Evolutionary conservation across 1,140 invertebrate genomes (phyloP), one percentile per base, ranked within the genome.

Genomic region (Hormaphis cornu): DNA sequence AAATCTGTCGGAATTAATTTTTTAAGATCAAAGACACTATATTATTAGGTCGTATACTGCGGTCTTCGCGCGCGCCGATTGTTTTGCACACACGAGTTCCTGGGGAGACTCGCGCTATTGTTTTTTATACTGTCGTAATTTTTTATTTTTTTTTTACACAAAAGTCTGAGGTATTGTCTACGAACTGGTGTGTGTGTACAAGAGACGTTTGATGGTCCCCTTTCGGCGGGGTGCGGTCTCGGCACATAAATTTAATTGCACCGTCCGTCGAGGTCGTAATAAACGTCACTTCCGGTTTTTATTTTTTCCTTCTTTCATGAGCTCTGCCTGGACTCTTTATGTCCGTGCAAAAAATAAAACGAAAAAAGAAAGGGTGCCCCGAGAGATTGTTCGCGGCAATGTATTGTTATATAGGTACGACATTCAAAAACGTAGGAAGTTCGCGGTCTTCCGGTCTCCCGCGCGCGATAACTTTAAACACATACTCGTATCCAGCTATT

Each of bases 211-310:
- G 61, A 66, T 48, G 44, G 28, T 35, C 44, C 61, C 58, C 44
- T 35, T 66, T 66, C 61, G 16, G 61, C 50, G 61, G 61, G 61
- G n/a, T n/a, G n/a, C 50, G 61, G 61, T 66, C 44, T 66, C 61
- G 61, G 61, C 61, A 48, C 61, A 66, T 66, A 66, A 66, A 66
- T 66, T 66, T 66, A 66, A 66, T 66, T 66, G 61, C 61, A 66
- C 20, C 61, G 61, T 48, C 61, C 44, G 61, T 18, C 24, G 61
- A 48, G 61, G 61, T 66, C 61, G 35, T 66, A 66, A 66, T 66
- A 66, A 66, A 66, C 61, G 61, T 66, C 61, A 48, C 61, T 66
- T 66, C 61, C 61, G 44, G 61, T 66, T 63, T 66, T n/a, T n/a
- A n/a, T n/a, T 63, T 58, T 66, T 48, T 46, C 61, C 28, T 66